Base-by-base conservation (phyloP, 2,113 vertebrate genomes). In the Erinaceus europaeus region DNA sequence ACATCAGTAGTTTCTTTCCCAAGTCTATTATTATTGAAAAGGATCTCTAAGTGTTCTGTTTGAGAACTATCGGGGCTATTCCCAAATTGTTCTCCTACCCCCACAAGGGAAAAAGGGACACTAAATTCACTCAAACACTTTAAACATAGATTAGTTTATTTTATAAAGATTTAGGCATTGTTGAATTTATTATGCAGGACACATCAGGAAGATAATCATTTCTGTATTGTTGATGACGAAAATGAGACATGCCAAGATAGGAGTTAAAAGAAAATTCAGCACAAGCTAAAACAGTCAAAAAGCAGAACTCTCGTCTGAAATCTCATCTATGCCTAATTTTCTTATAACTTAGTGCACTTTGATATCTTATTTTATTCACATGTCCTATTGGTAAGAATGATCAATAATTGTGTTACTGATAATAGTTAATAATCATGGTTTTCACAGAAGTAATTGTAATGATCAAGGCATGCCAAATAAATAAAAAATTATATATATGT, bases 391-490 rank as follows among this genome's bases (percentile, higher is more conserved):
- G 36, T 53, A 3, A 64, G 84, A 83, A 91, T 9, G 46, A 12
- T 73, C 72, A 73, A 23, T 73, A 79, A 17, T 32, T 72, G 23
- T 55, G 48, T n/a, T n/a, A n/a, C n/a, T n/a, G n/a, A n/a, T n/a
- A n/a, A n/a, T n/a, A n/a, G n/a, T n/a, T n/a, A n/a, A n/a, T n/a
- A n/a, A 68, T 2, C 17, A 18, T 57, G 36, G 38, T 82, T 90
- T 86, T 77, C 72, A 34, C 17, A 36, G 52, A 89, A 85, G 4
- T 34, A 67, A 62, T 55, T 57, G 36, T 36, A 91, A 75, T 61
- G 38, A 62, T 53, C 38, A 72, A 76, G 52, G 14, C 74, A 62
- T 72, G 61, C 36, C 40, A 73, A 85, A 29, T 15, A 21, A 77
- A 59, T 82, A 2, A 83, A 6, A 1, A 17, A 75, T 5, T 50